These are phyloP conservation scores for Tragopan temminckii DNA, from an alignment of 2,797 vertebrate species.

Conservation along the genomic window DNA sequence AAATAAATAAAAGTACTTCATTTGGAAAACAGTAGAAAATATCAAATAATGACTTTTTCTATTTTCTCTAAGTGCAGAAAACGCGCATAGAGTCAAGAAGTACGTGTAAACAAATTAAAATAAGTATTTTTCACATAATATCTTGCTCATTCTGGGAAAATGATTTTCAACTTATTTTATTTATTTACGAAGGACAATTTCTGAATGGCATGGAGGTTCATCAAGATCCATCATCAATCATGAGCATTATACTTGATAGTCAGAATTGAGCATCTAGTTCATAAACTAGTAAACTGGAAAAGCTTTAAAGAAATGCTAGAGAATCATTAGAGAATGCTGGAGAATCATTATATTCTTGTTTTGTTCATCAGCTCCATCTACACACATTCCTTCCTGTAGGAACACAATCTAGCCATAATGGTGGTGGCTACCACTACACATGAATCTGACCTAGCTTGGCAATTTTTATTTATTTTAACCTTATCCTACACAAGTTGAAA, in stretches of 20 bases:
- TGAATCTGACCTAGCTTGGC: neutral
- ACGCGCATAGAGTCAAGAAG: neutral
- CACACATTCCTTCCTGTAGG: neutral
- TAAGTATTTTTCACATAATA: neutral
- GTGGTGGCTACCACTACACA: neutral
- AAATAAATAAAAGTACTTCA: accelerated
- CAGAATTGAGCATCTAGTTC: neutral
- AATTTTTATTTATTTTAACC: accelerated
- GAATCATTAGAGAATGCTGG: too few relatives aligned
- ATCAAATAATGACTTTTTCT: neutral
- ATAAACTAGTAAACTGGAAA: neutral
- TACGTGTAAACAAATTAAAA: neutral
- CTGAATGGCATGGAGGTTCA: neutral
- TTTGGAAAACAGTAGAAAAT: neutral
- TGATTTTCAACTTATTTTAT: neutral
- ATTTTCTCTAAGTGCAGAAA: neutral
- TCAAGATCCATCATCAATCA: neutral
- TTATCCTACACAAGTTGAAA: neutral
- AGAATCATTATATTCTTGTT: neutral
- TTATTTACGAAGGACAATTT: neutral
- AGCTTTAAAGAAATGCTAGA: neutral
- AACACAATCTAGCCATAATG: neutral
- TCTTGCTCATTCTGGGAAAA: neutral
- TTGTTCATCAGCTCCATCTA: neutral
- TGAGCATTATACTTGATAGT: neutral